phyloP scores from a whole-genome alignment of 2,797 vertebrate genomes.

The Melanotaenia boesemani region DNA sequence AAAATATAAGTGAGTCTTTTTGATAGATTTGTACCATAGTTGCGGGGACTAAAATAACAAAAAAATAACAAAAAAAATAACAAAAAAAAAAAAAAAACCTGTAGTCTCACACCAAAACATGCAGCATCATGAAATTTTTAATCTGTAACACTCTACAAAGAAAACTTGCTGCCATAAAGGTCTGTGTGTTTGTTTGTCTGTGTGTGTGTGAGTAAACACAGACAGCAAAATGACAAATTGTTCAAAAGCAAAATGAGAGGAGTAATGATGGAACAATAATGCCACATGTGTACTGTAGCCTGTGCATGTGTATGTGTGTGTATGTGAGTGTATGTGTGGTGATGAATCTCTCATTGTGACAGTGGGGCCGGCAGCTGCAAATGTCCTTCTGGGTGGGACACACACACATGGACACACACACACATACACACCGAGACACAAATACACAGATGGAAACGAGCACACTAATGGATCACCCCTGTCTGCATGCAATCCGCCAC shows the following conservation, averaged over 20 bases:
- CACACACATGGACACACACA: conserved; percentile 52
- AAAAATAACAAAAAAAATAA: too few relatives aligned
- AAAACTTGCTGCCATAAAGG: conserved; percentile 35
- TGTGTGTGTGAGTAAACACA: conserved; percentile 46
- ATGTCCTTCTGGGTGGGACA: conserved; percentile 84
- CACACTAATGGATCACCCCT: conserved; percentile 88
- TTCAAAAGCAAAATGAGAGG: conserved; percentile 73
- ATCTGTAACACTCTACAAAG: background rate
- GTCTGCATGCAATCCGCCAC: conserved; percentile 85
- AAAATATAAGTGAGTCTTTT: background rate
- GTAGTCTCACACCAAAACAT: background rate
- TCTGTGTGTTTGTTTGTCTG: conserved; percentile 33
- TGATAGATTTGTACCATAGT: background rate
- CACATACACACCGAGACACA: conserved; percentile 54
- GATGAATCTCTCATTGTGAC: conserved; percentile 85
- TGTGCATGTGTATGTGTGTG: conserved; percentile 20
- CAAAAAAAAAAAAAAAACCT: background rate
- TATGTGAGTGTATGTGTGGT: conserved; percentile 50
- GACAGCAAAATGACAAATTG: conserved; percentile 73
- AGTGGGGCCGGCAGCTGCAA: conserved; percentile 85
- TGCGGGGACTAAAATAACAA: background rate
- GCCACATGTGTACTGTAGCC: conserved; percentile 71
- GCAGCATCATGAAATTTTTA: too few relatives aligned
- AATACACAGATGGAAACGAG: conserved; percentile 83
- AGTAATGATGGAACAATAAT: conserved; percentile 84